phyloP scores from a whole-genome alignment of 2,888 invertebrate species.

The Luffia ferchaultella region DNA sequence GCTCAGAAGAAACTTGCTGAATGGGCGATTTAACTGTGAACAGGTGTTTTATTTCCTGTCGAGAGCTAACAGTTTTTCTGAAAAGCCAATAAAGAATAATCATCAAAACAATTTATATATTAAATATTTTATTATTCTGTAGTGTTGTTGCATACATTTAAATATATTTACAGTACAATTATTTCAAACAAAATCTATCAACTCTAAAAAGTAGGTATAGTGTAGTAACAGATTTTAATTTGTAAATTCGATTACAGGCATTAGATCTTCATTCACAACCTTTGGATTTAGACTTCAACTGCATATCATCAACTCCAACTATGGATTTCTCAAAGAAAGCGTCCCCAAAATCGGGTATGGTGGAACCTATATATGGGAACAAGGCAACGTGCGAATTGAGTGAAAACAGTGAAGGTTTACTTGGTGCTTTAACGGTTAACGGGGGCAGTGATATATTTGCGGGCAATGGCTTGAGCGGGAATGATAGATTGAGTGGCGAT shows the following conservation, averaged over 20 bases:
- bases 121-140: too few relatives aligned
- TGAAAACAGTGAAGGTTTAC: conserved; percentile 44
- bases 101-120: too few relatives aligned
- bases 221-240: too few relatives aligned
- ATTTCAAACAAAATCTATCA: too few relatives aligned
- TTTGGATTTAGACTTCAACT: conserved; percentile 56
- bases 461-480: conserved; percentile 40
- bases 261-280: conserved; percentile 56
- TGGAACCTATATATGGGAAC: conserved; percentile 57
- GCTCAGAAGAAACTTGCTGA: too few relatives aligned
- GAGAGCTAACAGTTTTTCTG: too few relatives aligned
- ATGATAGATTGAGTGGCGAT: conserved; percentile 52
- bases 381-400: conserved; percentile 50
- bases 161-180: too few relatives aligned
- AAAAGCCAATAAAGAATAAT: too few relatives aligned
- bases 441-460: conserved; percentile 49
- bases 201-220: too few relatives aligned
- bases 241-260: conserved; percentile 3
- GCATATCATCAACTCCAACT: conserved; percentile 51
- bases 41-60: too few relatives aligned
- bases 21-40: too few relatives aligned
- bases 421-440: conserved; percentile 35
- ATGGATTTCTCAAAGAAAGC: conserved; percentile 53
- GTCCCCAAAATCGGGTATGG: conserved; percentile 48
- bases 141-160: too few relatives aligned